Evolutionary conservation across 1,140 invertebrate genomes (phyloP).

Genomic region (Eriosoma lanigerum): DNA sequence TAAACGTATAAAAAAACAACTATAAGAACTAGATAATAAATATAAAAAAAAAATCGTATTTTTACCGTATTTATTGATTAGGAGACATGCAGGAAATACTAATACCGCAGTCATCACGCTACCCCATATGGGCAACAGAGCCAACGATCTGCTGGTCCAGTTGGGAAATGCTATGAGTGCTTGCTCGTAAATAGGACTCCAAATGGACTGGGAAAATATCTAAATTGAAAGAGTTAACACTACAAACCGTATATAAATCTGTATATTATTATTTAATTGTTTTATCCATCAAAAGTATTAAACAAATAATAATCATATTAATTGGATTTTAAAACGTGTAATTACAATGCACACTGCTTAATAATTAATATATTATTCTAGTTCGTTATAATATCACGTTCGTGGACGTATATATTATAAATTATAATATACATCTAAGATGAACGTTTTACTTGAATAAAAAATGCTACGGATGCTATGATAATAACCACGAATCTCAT

Average conservation of each 20-base stretch:
- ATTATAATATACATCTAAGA: no score
- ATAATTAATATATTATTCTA: no score
- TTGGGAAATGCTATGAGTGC: conserved; percentile 1
- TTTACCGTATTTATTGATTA: conserved; percentile 29
- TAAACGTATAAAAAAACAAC: no score
- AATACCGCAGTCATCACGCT: neutral
- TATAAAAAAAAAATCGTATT: neutral
- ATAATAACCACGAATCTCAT: conserved; percentile 4
- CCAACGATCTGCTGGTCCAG: neutral
- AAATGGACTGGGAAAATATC: conserved; percentile 12
- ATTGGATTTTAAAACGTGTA: no score
- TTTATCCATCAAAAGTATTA: no score
- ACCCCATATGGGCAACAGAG: neutral
- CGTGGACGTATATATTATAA: no score
- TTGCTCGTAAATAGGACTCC: neutral
- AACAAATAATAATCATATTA: no score
- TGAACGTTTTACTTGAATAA: neutral
- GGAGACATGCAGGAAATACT: neutral
- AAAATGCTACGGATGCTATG: neutral
- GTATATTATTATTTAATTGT: no score
- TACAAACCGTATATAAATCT: no score
- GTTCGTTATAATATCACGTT: no score
- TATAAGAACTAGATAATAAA: no score
- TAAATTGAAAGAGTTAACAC: neutral
- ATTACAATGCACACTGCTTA: no score